Evolutionary conservation across 2,113 vertebrate species (phyloP).

Genomic region (Talpa occidentalis): DNA sequence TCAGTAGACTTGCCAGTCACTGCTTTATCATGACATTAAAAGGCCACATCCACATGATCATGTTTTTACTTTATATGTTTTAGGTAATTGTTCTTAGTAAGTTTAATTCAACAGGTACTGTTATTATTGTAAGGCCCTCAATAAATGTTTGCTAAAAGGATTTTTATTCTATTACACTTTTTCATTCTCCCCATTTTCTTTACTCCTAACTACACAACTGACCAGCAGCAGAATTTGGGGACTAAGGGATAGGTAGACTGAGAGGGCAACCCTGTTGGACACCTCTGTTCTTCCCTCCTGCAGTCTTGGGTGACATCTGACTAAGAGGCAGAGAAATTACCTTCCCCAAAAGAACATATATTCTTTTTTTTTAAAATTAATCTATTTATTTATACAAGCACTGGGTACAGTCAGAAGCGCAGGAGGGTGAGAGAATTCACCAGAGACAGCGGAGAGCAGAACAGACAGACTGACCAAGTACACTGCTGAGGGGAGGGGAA

Average conservation of each 20-base stretch:
- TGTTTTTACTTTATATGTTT: conserved; percentile 50
- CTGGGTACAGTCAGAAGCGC: too few species aligned
- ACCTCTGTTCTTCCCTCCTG: neutral
- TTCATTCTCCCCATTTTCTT: neutral
- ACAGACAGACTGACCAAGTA: too few species aligned
- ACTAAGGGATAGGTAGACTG: neutral
- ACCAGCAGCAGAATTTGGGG: neutral
- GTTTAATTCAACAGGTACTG: neutral
- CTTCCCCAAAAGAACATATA: neutral
- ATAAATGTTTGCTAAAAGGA: neutral
- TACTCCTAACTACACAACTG: neutral
- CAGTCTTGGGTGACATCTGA: neutral
- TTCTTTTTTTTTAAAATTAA: too few species aligned
- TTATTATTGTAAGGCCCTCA: neutral
- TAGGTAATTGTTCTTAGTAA: conserved; percentile 12
- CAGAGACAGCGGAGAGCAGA: too few species aligned
- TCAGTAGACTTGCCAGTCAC: neutral
- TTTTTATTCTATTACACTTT: neutral
- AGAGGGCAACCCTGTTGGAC: neutral
- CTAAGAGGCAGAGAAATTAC: neutral
- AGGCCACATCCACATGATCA: neutral
- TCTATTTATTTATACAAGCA: too few species aligned
- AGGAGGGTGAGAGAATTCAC: too few species aligned
- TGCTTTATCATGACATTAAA: conserved; percentile 4
- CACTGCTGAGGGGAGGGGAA: too few species aligned